Evolutionary conservation across 2,888 invertebrate species (phyloP), one percentile per base, ranked within the genome.

Genomic region (Megalurothrips usitatus): DNA sequence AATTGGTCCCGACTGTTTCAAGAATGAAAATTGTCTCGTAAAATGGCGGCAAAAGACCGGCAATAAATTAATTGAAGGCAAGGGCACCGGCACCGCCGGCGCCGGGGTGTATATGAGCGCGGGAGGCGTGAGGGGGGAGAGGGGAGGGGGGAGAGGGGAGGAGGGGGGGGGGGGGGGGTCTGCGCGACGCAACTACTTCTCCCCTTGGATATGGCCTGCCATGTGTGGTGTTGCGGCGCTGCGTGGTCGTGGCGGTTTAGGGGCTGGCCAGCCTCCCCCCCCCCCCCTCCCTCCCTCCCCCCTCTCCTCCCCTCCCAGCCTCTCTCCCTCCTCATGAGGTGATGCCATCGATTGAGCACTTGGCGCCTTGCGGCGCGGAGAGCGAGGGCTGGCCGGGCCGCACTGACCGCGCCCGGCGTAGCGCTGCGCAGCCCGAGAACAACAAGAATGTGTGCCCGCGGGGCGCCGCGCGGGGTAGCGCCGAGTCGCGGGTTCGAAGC

Each of bases 11-110:
- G 68, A 75, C 68, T 26, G 23, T 75, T 75, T 75, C 68, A 75
- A 75, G 68, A 75, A 75, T 75, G 68, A 75, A 75, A 75, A 75
- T 75, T 26, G 68, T 75, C 68, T 75, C 68, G 68, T 75, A 75
- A 75, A 75, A 75, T 75, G 68, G 26, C 34, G 34, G 11, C 68
- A 58, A 58, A n/a, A 26, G 26, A 26, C 23, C 10, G 68, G 26
- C 26, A 23, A 75, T 75, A 75, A 75, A 75, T 75, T 75, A 75
- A 75, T 75, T 75, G 68, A 75, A 75, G 26, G 23, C 23, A 75
- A 9, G 26, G 26, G 23, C 58, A 43, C 34, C 34, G 34, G 34
- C n/a, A n/a, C n/a, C n/a, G 52, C 17, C 12, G 3, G 52, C 12
- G 52, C 14, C 58, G 10, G 58, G 58, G n/a, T 58, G 58, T 6